phyloP scores from a whole-genome alignment of 2,888 invertebrate genomes.

The Epiperipatus broadwayi region DNA sequence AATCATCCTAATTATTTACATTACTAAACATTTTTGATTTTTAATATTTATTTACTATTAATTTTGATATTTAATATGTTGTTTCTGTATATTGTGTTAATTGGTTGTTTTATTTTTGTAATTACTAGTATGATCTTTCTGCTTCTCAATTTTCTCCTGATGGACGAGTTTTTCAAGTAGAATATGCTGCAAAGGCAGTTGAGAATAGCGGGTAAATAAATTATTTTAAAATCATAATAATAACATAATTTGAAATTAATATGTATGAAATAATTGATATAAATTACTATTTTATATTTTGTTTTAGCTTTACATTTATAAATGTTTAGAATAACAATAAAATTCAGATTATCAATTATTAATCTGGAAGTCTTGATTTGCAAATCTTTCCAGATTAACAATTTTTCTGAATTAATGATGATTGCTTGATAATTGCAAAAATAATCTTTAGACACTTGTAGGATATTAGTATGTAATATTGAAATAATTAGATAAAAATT shows the following conservation, averaged over 20 bases:
- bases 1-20: constrained; percentile 1
- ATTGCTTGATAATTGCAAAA: no score
- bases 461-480: no score
- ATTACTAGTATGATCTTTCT: constrained; percentile 97
- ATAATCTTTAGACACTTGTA: no score
- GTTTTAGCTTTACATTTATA: constrained; percentile 12
- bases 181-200: constrained; percentile 97
- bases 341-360: no score
- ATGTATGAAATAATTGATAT: background rate
- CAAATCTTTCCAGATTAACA: no score
- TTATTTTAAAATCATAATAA: background rate
- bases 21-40: constrained; percentile 7
- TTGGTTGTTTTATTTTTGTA: constrained; percentile 25
- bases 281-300: constrained; percentile 11
- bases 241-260: constrained; percentile 9
- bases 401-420: no score
- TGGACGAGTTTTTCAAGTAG: constrained; percentile 96
- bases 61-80: no score
- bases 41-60: background rate
- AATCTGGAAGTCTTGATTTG: no score
- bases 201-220: constrained; percentile 67
- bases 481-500: no score
- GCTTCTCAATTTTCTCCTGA: constrained; percentile 99
- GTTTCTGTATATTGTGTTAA: background rate
- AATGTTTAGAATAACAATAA: background rate